Conservation (phyloP, 2,797 vertebrate species). For the Typhlichthys eigenmanni region DNA sequence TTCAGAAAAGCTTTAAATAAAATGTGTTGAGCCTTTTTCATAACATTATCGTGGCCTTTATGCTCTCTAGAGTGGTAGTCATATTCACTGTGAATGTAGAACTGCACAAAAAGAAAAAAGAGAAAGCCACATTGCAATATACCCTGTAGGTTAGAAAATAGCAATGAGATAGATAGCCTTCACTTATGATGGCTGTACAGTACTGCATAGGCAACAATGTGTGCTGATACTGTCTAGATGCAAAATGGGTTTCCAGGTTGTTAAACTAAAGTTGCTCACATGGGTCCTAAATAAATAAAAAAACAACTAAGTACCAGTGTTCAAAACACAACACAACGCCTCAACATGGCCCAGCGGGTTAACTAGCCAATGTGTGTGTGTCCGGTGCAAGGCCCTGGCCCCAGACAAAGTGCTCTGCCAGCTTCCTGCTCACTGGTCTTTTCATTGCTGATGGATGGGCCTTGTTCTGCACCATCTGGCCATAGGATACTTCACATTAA, state of each 20-base stretch:
- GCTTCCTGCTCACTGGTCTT: constrained; percentile 75
- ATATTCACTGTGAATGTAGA: too few relatives aligned
- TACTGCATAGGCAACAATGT: too few relatives aligned
- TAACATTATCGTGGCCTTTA: too few relatives aligned
- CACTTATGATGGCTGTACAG: too few relatives aligned
- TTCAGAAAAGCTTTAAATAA: too few relatives aligned
- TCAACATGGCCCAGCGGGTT: constrained; percentile 45
- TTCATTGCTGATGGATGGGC: constrained; percentile 76
- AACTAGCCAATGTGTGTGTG: constrained; percentile 31
- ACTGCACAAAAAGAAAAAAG: too few relatives aligned
- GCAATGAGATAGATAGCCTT: too few relatives aligned
- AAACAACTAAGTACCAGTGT: constrained; percentile 15
- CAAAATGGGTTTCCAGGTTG: constrained; percentile 10
- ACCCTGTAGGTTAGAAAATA: too few relatives aligned
- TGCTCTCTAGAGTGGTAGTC: too few relatives aligned
- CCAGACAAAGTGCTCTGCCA: constrained; percentile 73
- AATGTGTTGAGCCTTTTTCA: too few relatives aligned
- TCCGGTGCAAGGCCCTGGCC: constrained; percentile 61
- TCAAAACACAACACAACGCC: constrained; percentile 43
- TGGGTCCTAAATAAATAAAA: constrained; percentile 15
- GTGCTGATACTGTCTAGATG: not conserved
- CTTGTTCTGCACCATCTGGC: constrained; percentile 76
- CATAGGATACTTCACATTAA: constrained; percentile 75
- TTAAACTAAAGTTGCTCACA: constrained; percentile 14
- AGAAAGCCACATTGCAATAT: too few relatives aligned